Conservation (phyloP, 2,888 invertebrate genomes). For the Synanthedon andrenaeformis region DNA sequence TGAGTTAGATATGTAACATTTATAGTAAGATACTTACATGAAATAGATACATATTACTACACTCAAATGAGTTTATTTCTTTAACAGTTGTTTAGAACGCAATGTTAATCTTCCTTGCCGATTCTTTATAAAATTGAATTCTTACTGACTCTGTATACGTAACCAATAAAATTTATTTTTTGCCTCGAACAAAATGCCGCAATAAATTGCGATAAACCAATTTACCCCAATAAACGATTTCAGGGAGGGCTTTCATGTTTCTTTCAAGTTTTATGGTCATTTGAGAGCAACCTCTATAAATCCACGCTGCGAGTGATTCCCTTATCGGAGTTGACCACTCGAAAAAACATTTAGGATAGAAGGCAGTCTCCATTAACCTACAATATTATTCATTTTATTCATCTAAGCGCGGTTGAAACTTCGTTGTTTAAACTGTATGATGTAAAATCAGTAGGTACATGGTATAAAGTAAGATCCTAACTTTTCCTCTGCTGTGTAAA, state of each 20-base stretch:
- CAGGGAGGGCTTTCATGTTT: slow-evolving; percentile 14
- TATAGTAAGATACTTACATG: too few species aligned
- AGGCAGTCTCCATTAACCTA: slow-evolving; percentile 2
- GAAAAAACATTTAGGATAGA: neutral
- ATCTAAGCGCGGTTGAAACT: neutral
- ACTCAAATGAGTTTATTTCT: too few species aligned
- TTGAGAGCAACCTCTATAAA: slow-evolving; percentile 21
- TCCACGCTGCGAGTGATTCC: slow-evolving; percentile 13
- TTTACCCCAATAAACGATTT: slow-evolving; percentile 20
- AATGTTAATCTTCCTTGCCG: too few species aligned
- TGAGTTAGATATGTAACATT: slow-evolving; percentile 12
- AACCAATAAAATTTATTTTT: neutral
- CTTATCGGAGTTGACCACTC: slow-evolving; percentile 10
- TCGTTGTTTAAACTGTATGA: too few species aligned
- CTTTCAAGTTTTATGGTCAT: slow-evolving; percentile 21
- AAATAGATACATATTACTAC: too few species aligned
- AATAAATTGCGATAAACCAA: slow-evolving; percentile 17
- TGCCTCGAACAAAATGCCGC: slow-evolving; percentile 4
- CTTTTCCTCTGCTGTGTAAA: too few species aligned
- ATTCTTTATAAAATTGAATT: neutral
- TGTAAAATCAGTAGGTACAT: too few species aligned
- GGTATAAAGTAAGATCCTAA: too few species aligned
- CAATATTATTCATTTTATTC: neutral
- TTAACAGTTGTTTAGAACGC: too few species aligned
- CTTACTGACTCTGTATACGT: neutral